phyloP scores from a whole-genome alignment of 1,140 invertebrate species.

The Popillia japonica region DNA sequence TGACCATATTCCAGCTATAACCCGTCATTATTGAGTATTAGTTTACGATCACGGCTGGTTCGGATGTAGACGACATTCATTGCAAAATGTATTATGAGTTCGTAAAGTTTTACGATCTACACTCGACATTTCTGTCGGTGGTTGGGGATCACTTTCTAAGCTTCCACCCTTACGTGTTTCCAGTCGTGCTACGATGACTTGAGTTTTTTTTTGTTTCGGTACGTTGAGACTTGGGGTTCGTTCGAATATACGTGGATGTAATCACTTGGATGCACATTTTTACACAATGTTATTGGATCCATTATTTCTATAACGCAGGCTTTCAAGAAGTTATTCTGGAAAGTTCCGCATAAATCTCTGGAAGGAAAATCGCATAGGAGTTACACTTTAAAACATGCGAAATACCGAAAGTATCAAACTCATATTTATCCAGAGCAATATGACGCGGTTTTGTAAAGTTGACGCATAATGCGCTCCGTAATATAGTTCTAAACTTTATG shows the following conservation, averaged over 20 bases:
- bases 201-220: not conserved
- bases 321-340: not conserved
- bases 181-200: not conserved
- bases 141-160: not conserved
- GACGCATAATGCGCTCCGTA: not conserved
- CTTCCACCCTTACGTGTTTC: not conserved
- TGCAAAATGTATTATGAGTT: slow-evolving; percentile 5
- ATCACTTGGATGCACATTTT: not conserved
- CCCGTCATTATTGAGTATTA: slow-evolving; percentile 18
- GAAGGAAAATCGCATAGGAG: not conserved
- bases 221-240: not conserved
- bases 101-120: slow-evolving; percentile 14
- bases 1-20: not conserved
- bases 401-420: not conserved
- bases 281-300: not conserved
- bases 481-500: slow-evolving; percentile 4
- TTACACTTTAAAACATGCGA: not conserved
- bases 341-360: not conserved
- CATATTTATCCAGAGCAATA: not conserved
- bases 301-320: not conserved
- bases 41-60: not conserved
- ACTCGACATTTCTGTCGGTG: not conserved
- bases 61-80: slow-evolving; percentile 13
- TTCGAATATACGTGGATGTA: not conserved
- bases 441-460: slow-evolving; percentile 15